A percentile compares a stretch with the other conserved stretches of the same genome.
These are phyloP conservation scores for Stegophylla sp. DNA, from an alignment of 2,888 invertebrate genomes.

Conservation along the genomic window DNA sequence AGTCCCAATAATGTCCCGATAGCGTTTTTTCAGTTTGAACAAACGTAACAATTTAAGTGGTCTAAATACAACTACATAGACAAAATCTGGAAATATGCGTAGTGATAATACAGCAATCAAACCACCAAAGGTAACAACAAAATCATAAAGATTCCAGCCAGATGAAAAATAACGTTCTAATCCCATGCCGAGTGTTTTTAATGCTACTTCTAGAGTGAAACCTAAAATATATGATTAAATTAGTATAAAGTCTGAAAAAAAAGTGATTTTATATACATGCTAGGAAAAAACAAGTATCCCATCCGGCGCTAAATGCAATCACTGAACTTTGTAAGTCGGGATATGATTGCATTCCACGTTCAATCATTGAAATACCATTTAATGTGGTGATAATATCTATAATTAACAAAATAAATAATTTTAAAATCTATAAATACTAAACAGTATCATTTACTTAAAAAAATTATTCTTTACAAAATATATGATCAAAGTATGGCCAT, in stretches of 20 bases:
- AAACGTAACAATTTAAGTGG: constrained; percentile 74
- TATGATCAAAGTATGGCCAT: constrained; percentile 77
- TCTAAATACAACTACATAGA: constrained; percentile 76
- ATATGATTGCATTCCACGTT: constrained; percentile 71
- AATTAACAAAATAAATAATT: constrained; percentile 62
- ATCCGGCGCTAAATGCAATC: constrained; percentile 73
- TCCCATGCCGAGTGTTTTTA: constrained; percentile 78
- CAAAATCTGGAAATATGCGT: constrained; percentile 73
- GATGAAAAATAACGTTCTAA: constrained; percentile 76
- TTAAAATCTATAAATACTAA: constrained; percentile 26
- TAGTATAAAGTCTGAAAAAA: constrained; percentile 14
- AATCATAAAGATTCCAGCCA: constrained; percentile 86
- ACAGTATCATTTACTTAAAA: background rate
- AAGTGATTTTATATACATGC: constrained; percentile 68
- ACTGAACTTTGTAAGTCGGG: constrained; percentile 73
- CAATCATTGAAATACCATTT: constrained; percentile 78
- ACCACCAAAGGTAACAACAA: constrained; percentile 74
- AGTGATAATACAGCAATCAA: constrained; percentile 74
- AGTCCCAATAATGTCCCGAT: constrained; percentile 83
- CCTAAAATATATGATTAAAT: constrained; percentile 65
- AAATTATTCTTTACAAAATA: constrained; percentile 71
- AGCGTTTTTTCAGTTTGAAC: constrained; percentile 81
- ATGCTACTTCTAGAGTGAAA: constrained; percentile 76
- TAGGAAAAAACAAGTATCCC: constrained; percentile 79
- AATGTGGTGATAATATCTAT: constrained; percentile 76